A percentile compares a stretch with the other conserved stretches of the same genome.
These are phyloP conservation scores for Sebastes schlegelii DNA, from an alignment of 2,113 vertebrate genomes.

Conservation along the genomic window DNA sequence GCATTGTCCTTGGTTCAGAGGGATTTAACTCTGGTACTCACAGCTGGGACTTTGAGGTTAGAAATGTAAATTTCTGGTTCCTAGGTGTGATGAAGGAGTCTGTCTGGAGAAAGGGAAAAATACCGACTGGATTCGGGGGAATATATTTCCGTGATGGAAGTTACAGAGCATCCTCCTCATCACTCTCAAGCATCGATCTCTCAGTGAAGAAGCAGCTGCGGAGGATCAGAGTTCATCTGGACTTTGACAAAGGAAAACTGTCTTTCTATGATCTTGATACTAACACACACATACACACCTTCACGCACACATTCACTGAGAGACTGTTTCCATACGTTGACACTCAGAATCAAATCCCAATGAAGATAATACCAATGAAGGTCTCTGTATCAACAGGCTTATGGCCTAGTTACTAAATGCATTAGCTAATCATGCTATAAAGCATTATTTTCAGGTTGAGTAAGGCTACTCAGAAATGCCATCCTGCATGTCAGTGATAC, in stretches of 20 bases:
- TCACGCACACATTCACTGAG: constrained; percentile 5
- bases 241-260: constrained; percentile 13
- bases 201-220: neutral
- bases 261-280: neutral
- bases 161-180: neutral
- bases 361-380: constrained; percentile 3
- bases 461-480: too few species aligned
- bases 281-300: neutral
- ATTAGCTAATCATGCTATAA: neutral
- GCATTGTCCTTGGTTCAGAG: constrained; percentile 24
- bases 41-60: constrained; percentile 33
- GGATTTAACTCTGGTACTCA: constrained; percentile 45
- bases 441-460: too few species aligned
- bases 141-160: neutral
- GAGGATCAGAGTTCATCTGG: constrained; percentile 30
- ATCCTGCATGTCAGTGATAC: too few species aligned
- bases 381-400: neutral
- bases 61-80: neutral
- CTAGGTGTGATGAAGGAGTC: neutral
- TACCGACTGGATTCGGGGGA: neutral
- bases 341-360: neutral
- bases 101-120: neutral
- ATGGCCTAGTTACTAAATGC: too few species aligned
- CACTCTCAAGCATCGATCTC: neutral
- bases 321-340: constrained; percentile 14